Evolutionary conservation across 2,888 invertebrate species (phyloP).

Genomic region (Spilosoma lubricipeda): DNA sequence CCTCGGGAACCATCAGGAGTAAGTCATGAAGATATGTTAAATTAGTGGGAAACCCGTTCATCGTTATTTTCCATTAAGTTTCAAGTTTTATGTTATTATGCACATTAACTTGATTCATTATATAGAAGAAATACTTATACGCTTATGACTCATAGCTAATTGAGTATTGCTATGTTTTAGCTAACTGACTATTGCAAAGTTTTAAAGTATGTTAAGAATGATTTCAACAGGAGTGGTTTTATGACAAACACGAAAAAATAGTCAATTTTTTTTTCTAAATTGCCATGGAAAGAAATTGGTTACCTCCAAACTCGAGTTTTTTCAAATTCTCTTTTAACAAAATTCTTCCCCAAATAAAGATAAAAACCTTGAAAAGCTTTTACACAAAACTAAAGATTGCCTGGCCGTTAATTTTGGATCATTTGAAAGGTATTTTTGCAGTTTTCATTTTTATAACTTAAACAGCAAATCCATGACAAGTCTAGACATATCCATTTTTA

Average conservation of each 20-base stretch:
- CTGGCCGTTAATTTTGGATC: not conserved
- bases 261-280: not conserved
- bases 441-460: too few relatives aligned
- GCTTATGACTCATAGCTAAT: not conserved
- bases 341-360: not conserved
- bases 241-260: not conserved
- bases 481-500: too few relatives aligned
- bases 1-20: not conserved
- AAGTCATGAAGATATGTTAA: not conserved
- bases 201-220: not conserved
- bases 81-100: not conserved
- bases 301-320: not conserved
- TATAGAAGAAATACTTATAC: not conserved
- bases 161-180: not conserved
- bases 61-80: constrained; percentile 2
- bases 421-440: too few relatives aligned
- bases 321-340: not conserved
- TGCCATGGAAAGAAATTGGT: not conserved
- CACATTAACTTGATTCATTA: not conserved
- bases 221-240: not conserved
- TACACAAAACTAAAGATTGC: not conserved
- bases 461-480: too few relatives aligned
- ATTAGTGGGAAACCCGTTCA: not conserved
- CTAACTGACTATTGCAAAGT: not conserved
- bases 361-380: not conserved